phyloP scores from a whole-genome alignment of 1,140 invertebrate species.

The Aplysia californica region DNA sequence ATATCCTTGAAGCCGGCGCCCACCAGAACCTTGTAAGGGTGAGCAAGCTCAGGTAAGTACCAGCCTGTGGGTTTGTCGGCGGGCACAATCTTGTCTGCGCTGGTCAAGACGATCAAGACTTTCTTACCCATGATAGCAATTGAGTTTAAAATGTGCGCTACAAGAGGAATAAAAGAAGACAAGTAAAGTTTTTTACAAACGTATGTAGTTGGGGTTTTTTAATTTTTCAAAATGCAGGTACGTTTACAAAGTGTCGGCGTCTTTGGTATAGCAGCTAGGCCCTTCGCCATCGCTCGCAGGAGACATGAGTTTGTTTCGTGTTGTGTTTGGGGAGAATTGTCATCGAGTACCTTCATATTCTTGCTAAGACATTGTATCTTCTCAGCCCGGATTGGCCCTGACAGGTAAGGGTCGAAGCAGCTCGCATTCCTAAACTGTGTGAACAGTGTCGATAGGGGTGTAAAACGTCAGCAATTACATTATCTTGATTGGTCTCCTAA shows the following conservation, averaged over 20 bases:
- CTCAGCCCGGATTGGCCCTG: too few relatives aligned
- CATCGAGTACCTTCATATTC: too few relatives aligned
- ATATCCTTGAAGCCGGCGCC: constrained; percentile 32
- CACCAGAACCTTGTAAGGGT: constrained; percentile 46
- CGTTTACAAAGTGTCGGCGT: not conserved
- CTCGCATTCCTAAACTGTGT: too few relatives aligned
- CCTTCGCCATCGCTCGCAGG: not conserved
- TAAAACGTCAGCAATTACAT: too few relatives aligned
- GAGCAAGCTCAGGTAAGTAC: constrained; percentile 54
- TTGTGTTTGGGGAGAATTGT: too few relatives aligned
- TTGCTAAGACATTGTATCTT: too few relatives aligned
- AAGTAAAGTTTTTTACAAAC: not conserved
- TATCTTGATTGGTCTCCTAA: too few relatives aligned
- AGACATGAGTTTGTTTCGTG: not conserved
- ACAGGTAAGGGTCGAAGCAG: too few relatives aligned
- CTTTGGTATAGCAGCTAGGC: not conserved
- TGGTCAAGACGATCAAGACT: constrained; percentile 46
- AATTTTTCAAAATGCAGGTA: not conserved
- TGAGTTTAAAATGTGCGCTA: not conserved
- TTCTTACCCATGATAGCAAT: constrained; percentile 24
- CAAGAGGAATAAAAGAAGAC: too few relatives aligned
- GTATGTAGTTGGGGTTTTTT: not conserved
- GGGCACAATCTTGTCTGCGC: constrained; percentile 31
- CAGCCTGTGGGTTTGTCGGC: constrained; percentile 48
- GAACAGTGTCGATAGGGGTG: too few relatives aligned